Evolutionary conservation across 2,113 vertebrate species (phyloP), one percentile per base, ranked within the genome.

Genomic region (Ophthalmolycus amberensis): DNA sequence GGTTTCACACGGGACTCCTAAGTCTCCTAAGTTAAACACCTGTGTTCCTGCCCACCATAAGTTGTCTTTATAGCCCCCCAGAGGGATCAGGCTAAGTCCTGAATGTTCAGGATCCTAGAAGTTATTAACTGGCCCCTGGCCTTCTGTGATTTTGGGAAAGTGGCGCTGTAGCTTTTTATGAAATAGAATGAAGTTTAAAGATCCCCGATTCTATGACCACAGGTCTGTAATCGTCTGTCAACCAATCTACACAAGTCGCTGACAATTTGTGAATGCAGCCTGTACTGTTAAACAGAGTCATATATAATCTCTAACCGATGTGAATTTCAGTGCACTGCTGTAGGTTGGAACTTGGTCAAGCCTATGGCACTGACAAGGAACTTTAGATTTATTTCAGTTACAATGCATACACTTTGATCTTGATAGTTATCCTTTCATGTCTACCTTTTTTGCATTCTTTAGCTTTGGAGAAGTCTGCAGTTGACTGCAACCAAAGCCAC

Each of bases 381-480:
- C 40, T 64, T 27, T 12, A 48, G 34, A 68, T 58, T 76, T 42
- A 60, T 4, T 56, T 10, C 10, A 12, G 0, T 78, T 32, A 12
- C 8, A 63, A 54, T 60, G 65, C 48, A 9, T 64, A 1, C 27
- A 48, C 0, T 67, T 77, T 37, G 3, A 56, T 52, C 80, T 22
- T 25, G 46, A 60, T 34, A 32, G 10, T 62, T 71, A 58, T 60
- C 25, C 4, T 69, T 63, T 82, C 15, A 44, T 70, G 16, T 84
- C 40, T 90, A 27, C 82, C 38, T 54, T 88, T 88, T 93, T 91
- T 88, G 48, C 56, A 75, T 81, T 78, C 77, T 65, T 48, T 81
- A 80, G 82, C 34, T 73, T 11, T 67, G 59, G 29, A 77, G 75
- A 86, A 38, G 2, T 71, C 74, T 77, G 27, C 65, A 70, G 27